Evolutionary conservation across 2,797 vertebrate genomes (phyloP), one percentile per base, ranked within the genome.

Genomic region (Anguilla megastoma): DNA sequence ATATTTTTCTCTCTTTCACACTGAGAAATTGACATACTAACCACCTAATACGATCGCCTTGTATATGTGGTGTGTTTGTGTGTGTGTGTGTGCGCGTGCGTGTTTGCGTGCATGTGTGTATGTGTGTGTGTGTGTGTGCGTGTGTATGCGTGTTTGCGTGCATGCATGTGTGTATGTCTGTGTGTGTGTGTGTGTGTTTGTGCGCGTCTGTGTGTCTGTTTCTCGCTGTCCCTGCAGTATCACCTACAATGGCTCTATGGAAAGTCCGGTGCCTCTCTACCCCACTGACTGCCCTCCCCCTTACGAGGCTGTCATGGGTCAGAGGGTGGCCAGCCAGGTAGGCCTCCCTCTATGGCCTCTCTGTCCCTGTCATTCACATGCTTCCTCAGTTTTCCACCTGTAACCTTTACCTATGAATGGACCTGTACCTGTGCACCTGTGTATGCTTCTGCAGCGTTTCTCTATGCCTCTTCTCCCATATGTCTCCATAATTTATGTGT

Each of bases 221-320:
- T 48, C 41, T 56, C 18, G 16, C 7, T 58, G 41, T 66, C 48
- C 9, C 86, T 85, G 0, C 92, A 99, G 98, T 92, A 99, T 99
- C 93, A 99, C 98, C 2, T 99, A 99, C 90, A 99, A 99, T 0
- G 98, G 98, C 85, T 99, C 98, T 88, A 99, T 99, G 98, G 98
- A 98, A 94, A 99, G 98, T 89, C 98, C 98, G 0, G 95, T 98
- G 86, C 98, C 98, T 16, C 95, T 98, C 4, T 99, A 99, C 90
- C 98, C 98, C 0, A 98, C 98, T 0, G 98, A 99, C 89, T 98
- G 97, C 89, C 98, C 98, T 30, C 98, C 98, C 10, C 98, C 98
- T 0, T 99, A 99, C 0, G 98, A 99, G 92, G 97, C 96, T 0
- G 98, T 99, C 89, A 99, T 99, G 96, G 98, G 98, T 85, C 96